Evolutionary conservation across 2,113 vertebrate species (phyloP), one percentile per base, ranked within the genome.

Genomic region (Neodontobutis hainanensis): DNA sequence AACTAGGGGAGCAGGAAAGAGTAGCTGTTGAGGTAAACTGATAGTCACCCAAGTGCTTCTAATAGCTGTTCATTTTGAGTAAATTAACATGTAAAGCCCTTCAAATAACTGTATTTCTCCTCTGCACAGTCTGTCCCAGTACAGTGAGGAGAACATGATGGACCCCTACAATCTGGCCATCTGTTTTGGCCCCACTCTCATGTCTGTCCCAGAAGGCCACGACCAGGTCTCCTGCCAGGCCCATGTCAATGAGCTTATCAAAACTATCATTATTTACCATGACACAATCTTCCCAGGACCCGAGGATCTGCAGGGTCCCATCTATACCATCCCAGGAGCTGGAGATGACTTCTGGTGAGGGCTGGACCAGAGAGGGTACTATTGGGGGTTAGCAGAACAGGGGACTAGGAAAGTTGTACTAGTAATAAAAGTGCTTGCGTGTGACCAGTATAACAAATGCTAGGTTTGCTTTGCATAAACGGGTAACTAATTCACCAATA

Each of bases 101-200:
- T 67, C 19, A 19, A 55, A 42, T 4, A 12, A 53, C 66, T 60
- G 34, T 27, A 3, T 42, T 55, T 56, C 15, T 46, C 60, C 52
- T 72, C 76, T 73, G 8, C 78, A 19, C 92, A 99, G 97, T 83
- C 92, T 99, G 72, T 99, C 97, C 53, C 96, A 99, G 92, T 98
- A 96, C 94, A 99, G 96, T 78, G 97, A 99, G 72, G 97, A 99
- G 12, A 99, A 98, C 87, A 99, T 99, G 97, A 99, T 99, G 97
- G 97, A 99, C 89, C 97, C 97, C 81, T 99, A 99, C 90, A 99
- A 99, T 78, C 92, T 99, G 74, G 97, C 97, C 91, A 99, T 98
- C 92, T 99, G 97, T 86, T 99, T 99, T 0, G 97, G 97, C 49
- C 97, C 97, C 76, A 98, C 97, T 0, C 93, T 99, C 76, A 98